Evolutionary conservation across 2,113 vertebrate species (phyloP).

Genomic region (Saccopteryx bilineata): DNA sequence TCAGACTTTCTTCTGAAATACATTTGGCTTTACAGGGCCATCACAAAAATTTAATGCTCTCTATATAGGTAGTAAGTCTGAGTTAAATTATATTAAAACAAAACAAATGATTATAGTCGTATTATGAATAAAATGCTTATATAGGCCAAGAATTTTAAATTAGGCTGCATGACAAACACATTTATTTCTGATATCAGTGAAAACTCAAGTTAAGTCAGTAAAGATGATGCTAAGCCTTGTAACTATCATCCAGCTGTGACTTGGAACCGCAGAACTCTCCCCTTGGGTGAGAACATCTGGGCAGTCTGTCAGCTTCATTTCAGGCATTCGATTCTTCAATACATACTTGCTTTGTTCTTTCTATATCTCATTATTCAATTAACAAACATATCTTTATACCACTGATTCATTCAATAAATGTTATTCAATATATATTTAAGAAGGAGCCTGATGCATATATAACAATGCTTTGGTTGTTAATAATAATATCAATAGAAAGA

Average conservation of each 20-base stretch:
- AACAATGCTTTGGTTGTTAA: not conserved
- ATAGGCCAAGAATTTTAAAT: slow-evolving; percentile 74
- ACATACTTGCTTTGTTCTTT: slow-evolving; percentile 56
- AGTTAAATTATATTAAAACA: slow-evolving; percentile 64
- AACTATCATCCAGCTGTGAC: slow-evolving; percentile 81
- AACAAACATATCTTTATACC: slow-evolving; percentile 14
- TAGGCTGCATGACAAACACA: slow-evolving; percentile 77
- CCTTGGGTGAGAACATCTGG: slow-evolving; percentile 77
- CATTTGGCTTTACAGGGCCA: slow-evolving; percentile 30
- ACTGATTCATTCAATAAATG: slow-evolving; percentile 9
- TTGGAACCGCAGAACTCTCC: slow-evolving; percentile 61
- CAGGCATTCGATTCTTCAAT: slow-evolving; percentile 1
- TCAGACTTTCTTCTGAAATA: slow-evolving; percentile 64
- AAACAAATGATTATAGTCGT: slow-evolving; percentile 67
- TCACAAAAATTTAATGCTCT: slow-evolving; percentile 13
- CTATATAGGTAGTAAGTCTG: slow-evolving; percentile 24
- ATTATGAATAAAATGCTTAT: slow-evolving; percentile 64
- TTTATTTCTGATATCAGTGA: slow-evolving; percentile 78
- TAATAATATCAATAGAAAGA: not conserved
- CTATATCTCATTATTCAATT: slow-evolving; percentile 54
- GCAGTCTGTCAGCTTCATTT: slow-evolving; percentile 53
- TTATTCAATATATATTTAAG: slow-evolving; percentile 20
- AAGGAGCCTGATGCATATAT: not conserved
- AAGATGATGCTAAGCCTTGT: slow-evolving; percentile 76
- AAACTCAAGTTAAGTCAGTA: slow-evolving; percentile 74